Evolutionary conservation across 2,888 invertebrate genomes (phyloP).

Genomic region (Diploptera punctata): DNA sequence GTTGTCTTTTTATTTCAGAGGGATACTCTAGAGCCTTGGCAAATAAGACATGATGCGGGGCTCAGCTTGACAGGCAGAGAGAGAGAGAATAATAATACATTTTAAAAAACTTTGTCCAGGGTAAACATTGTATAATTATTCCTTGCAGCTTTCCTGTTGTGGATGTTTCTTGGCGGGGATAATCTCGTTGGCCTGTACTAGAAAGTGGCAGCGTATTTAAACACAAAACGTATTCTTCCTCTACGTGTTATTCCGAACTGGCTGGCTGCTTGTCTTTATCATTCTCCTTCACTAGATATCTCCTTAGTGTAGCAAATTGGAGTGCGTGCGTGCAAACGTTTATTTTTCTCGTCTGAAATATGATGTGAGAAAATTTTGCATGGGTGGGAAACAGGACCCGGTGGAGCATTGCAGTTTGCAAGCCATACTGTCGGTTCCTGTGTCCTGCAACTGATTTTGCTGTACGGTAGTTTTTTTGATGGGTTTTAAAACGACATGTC

Average conservation of each 20-base stretch:
- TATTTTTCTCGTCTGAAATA: conserved; percentile 42
- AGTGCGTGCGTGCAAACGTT: conserved; percentile 44
- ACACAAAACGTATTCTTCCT: conserved; percentile 45
- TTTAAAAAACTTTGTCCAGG: conserved; percentile 43
- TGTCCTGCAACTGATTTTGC: conserved; percentile 40
- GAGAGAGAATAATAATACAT: conserved; percentile 35
- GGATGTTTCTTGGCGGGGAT: conserved; percentile 44
- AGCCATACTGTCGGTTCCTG: conserved; percentile 34
- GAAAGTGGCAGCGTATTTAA: conserved; percentile 43
- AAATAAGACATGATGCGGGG: conserved; percentile 34
- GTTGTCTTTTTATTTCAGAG: conserved; percentile 45
- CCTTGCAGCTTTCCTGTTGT: conserved; percentile 45
- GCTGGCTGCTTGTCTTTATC: conserved; percentile 45
- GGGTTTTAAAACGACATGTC: conserved; percentile 40
- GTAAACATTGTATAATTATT: conserved; percentile 44
- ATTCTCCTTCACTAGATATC: conserved; percentile 43
- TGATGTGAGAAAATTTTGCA: conserved; percentile 42
- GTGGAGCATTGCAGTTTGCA: not conserved
- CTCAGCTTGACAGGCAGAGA: conserved; percentile 34
- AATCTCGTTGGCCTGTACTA: conserved; percentile 44
- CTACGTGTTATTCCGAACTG: conserved; percentile 45
- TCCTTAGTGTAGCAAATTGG: conserved; percentile 45
- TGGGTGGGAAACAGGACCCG: conserved; percentile 37
- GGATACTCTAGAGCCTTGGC: conserved; percentile 39
- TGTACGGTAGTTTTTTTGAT: conserved; percentile 41